A percentile compares a stretch with the other conserved stretches of the same genome.
phyloP scores from a whole-genome alignment of 1,140 invertebrate species.

The Ceratoteleas bidentatus region DNA sequence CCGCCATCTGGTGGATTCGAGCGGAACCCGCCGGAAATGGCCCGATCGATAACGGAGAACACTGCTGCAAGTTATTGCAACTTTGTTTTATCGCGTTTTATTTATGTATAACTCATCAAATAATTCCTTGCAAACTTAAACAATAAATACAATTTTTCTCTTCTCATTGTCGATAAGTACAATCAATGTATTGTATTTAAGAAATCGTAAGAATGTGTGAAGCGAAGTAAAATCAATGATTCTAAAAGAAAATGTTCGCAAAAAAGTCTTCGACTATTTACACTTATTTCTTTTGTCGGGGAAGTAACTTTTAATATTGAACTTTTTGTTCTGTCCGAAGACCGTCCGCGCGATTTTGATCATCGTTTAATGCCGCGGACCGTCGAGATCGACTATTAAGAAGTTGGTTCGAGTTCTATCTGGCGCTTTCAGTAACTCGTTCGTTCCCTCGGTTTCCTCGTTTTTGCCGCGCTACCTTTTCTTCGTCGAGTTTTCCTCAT shows the following conservation, averaged over 20 bases:
- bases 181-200: no score
- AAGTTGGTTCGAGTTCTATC: constrained; percentile 48
- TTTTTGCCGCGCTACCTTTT: constrained; percentile 25
- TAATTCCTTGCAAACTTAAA: no score
- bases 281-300: no score
- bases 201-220: no score
- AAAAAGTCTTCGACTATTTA: no score
- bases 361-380: constrained; percentile 39
- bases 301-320: background rate
- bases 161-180: no score
- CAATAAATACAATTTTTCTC: background rate
- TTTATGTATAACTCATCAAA: no score
- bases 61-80: constrained; percentile 11
- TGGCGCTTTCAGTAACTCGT: constrained; percentile 42
- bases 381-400: constrained; percentile 52
- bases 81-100: background rate
- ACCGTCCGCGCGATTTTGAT: constrained; percentile 36
- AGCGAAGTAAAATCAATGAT: no score
- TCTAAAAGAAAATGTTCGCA: no score
- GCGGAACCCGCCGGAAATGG: constrained; percentile 14
- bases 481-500: constrained; percentile 49
- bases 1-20: constrained; percentile 42
- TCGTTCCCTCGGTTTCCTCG: constrained; percentile 10
- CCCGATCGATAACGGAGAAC: constrained; percentile 48
- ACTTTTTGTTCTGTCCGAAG: constrained; percentile 10